Conservation (phyloP, 2,113 vertebrate species). For the Physeter macrocephalus region DNA sequence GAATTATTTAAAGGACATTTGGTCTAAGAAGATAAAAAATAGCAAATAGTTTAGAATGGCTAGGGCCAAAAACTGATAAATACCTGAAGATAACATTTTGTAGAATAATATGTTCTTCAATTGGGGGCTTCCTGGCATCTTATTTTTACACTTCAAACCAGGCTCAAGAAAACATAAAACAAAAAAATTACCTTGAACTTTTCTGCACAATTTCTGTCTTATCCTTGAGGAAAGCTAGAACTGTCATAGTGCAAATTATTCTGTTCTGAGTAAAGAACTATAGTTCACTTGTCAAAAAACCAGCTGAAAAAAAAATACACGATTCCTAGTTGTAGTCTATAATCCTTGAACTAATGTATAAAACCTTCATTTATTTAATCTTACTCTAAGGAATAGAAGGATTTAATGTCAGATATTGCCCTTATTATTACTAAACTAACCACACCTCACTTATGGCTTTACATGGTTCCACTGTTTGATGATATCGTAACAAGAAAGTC, state of each 20-base stretch:
- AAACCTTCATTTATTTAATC: conserved; percentile 1
- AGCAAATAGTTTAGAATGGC: conserved; percentile 48
- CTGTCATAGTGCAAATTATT: neutral
- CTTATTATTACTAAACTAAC: neutral
- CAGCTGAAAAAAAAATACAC: neutral
- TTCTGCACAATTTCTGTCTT: conserved; percentile 33
- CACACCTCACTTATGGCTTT: neutral
- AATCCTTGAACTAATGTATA: neutral
- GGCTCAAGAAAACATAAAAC: conserved; percentile 57
- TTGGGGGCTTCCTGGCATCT: conserved; percentile 39
- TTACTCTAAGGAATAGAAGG: neutral
- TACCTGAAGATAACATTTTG: conserved; percentile 56
- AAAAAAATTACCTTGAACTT: conserved; percentile 70
- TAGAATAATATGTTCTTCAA: conserved; percentile 61
- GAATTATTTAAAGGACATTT: conserved; percentile 63
- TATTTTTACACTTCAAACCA: conserved; percentile 63
- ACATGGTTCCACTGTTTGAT: neutral
- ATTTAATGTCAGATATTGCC: neutral
- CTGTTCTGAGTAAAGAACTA: conserved; percentile 28
- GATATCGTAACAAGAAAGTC: neutral
- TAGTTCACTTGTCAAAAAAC: conserved; percentile 24
- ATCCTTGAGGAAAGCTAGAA: conserved; percentile 43
- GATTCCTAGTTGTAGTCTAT: neutral
- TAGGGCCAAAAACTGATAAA: conserved; percentile 52
- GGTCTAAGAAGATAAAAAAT: conserved; percentile 65